Percentiles rank a stretch among this genome's conserved stretches.
Conservation (phyloP, 1,140 invertebrate genomes). For the Lepidotrigona ventralis region DNA sequence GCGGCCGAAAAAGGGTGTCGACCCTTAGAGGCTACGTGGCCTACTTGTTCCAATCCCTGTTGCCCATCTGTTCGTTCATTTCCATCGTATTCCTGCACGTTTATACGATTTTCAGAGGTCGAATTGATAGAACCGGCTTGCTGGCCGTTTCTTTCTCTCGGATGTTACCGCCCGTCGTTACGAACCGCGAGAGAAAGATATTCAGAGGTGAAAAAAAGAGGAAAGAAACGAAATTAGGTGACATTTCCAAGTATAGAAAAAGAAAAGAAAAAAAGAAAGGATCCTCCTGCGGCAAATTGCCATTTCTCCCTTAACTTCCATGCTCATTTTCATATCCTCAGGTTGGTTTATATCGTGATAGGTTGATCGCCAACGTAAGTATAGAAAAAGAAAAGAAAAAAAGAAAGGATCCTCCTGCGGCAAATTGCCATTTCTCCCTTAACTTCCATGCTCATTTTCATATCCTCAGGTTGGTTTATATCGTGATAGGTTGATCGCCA, state of each 20-base stretch:
- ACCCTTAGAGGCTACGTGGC: slow-evolving; percentile 22
- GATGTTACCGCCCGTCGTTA: slow-evolving; percentile 10
- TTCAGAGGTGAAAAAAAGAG: background rate
- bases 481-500: background rate
- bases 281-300: slow-evolving; percentile 17
- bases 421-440: slow-evolving; percentile 15
- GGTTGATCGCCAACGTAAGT: too few relatives aligned
- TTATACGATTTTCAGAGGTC: background rate
- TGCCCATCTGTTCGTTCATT: slow-evolving; percentile 15
- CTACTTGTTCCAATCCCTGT: slow-evolving; percentile 13
- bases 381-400: background rate
- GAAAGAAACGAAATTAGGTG: background rate
- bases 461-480: background rate
- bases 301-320: slow-evolving; percentile 4
- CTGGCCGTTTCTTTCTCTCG: background rate
- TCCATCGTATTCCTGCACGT: background rate
- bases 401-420: background rate
- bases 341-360: background rate
- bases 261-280: too few relatives aligned
- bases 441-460: slow-evolving; percentile 23
- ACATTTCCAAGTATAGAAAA: background rate
- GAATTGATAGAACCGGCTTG: background rate
- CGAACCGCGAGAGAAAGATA: background rate
- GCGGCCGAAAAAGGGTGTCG: slow-evolving; percentile 33
- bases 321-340: slow-evolving; percentile 15